These are phyloP conservation scores for Phortica magna DNA, from an alignment of 2,888 invertebrate species.

Conservation along the genomic window DNA sequence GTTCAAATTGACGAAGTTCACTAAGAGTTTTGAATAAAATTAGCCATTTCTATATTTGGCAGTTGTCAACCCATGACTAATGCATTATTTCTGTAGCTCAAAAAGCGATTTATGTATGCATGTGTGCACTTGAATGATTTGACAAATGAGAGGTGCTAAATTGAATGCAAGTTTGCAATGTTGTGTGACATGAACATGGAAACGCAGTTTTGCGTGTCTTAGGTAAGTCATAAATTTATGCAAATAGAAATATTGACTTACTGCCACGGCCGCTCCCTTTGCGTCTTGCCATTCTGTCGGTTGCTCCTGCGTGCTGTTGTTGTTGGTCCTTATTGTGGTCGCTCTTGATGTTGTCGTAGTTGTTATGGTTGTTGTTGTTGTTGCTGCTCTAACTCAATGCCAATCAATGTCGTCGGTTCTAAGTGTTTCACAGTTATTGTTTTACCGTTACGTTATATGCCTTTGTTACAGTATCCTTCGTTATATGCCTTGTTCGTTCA, in stretches of 20 bases:
- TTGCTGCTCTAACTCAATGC: not conserved
- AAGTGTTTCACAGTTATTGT: too few relatives aligned
- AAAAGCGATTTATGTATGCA: too few relatives aligned
- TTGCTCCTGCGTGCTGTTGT: constrained; percentile 13
- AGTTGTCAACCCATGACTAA: too few relatives aligned
- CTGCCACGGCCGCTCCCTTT: constrained; percentile 74
- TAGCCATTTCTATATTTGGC: too few relatives aligned
- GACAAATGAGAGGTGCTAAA: not conserved
- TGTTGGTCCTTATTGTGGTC: not conserved
- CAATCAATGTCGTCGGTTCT: too few relatives aligned
- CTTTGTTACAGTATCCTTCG: too few relatives aligned
- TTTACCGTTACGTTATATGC: too few relatives aligned
- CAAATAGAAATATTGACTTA: constrained; percentile 56
- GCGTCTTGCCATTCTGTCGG: constrained; percentile 68
- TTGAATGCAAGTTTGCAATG: not conserved
- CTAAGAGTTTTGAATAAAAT: too few relatives aligned
- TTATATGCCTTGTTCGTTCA: not conserved
- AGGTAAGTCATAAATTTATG: constrained; percentile 14
- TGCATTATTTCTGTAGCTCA: too few relatives aligned
- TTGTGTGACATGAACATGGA: not conserved
- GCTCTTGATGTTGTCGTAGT: constrained; percentile 15
- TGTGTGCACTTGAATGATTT: too few relatives aligned
- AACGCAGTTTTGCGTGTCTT: not conserved
- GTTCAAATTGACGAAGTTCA: too few relatives aligned
- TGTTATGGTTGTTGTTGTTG: constrained; percentile 22